A percentile compares a stretch with the other conserved stretches of the same genome.
Conservation (phyloP, 1,140 invertebrate species). For the Brachionus plicatilis region DNA sequence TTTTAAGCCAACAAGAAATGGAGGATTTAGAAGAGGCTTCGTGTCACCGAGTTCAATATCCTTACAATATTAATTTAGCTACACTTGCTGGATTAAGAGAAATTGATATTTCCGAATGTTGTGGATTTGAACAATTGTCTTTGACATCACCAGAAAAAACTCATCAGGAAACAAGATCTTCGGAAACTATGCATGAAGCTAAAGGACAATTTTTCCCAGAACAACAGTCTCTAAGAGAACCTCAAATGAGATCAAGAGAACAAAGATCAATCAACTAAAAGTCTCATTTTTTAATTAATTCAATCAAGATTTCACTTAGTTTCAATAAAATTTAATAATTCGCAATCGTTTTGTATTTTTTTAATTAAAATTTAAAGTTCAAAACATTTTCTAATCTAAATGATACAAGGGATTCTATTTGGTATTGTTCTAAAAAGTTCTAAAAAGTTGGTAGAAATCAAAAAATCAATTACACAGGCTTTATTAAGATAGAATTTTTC, state of each 20-base stretch:
- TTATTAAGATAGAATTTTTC: too few relatives aligned
- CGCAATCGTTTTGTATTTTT: too few relatives aligned
- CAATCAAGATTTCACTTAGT: neutral
- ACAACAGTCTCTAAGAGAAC: neutral
- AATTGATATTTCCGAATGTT: neutral
- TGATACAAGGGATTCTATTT: too few relatives aligned
- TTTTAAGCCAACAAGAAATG: constrained; percentile 14
- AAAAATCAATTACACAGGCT: too few relatives aligned
- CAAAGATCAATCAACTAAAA: constrained; percentile 13
- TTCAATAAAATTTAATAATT: too few relatives aligned
- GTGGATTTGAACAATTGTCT: constrained; percentile 27
- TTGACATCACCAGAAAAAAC: neutral
- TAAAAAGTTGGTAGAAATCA: too few relatives aligned
- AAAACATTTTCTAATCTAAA: too few relatives aligned
- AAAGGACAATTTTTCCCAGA: constrained; percentile 20
- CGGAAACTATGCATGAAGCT: neutral
- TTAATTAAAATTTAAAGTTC: too few relatives aligned
- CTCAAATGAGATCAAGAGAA: neutral
- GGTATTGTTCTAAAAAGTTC: too few relatives aligned
- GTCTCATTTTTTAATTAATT: neutral
- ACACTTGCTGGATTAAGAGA: neutral
- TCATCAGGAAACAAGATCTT: neutral
- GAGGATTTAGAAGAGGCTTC: constrained; percentile 9
- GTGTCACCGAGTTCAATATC: neutral
- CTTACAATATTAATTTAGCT: constrained; percentile 8